Evolutionary conservation across 2,797 vertebrate genomes (phyloP).

Genomic region (Argya squamiceps): DNA sequence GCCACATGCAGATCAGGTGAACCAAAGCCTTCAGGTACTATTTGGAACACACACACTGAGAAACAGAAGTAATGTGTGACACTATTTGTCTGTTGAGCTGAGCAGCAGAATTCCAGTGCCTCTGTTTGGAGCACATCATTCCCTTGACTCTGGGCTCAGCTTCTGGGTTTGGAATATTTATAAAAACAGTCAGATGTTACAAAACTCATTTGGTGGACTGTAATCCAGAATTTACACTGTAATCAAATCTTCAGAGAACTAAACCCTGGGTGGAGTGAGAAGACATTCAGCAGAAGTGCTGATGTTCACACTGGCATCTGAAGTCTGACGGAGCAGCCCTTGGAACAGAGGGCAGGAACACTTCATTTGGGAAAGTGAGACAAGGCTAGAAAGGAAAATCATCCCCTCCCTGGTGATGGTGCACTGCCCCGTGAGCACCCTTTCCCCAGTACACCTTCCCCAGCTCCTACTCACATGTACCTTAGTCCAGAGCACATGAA

Average conservation of each 20-base stretch:
- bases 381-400: not conserved
- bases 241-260: not conserved
- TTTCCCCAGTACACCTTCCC: too few species aligned
- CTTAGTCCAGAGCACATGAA: not conserved
- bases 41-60: not conserved
- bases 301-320: not conserved
- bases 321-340: not conserved
- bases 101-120: not conserved
- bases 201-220: not conserved
- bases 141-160: not conserved
- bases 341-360: not conserved
- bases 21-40: not conserved
- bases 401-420: not conserved
- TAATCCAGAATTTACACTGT: not conserved
- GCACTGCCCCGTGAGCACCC: not conserved
- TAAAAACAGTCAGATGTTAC: not conserved
- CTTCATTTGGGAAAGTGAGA: rapidly evolving
- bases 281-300: not conserved
- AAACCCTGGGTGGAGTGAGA: not conserved
- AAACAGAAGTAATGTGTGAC: not conserved
- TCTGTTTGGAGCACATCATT: not conserved
- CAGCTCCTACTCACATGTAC: not conserved
- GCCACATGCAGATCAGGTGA: not conserved
- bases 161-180: conserved; percentile 13
- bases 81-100: not conserved